Evolutionary conservation across 2,113 vertebrate species (phyloP).

Genomic region (Trichomycterus rosablanca): DNA sequence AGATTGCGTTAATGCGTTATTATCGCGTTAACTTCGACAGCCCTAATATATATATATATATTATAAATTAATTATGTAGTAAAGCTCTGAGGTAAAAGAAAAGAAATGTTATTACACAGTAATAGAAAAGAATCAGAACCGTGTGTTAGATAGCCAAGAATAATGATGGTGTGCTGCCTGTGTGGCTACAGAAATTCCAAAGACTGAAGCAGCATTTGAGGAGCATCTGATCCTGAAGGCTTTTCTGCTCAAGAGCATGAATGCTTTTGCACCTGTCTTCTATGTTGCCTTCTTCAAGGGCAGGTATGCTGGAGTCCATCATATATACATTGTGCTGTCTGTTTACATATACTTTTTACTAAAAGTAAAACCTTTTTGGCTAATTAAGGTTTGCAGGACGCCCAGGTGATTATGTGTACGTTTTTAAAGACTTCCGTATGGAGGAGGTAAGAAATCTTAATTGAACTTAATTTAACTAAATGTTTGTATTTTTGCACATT

Average conservation of each 20-base stretch:
- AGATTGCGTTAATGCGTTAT: no score
- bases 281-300: constrained; percentile 99
- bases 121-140: no score
- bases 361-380: not conserved
- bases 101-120: no score
- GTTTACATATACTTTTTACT: no score
- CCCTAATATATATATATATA: no score
- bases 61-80: no score
- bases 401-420: constrained; percentile 86
- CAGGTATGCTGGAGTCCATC: constrained; percentile 68
- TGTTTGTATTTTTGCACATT: not conserved
- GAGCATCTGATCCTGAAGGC: constrained; percentile 91
- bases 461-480: no score
- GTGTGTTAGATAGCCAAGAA: no score
- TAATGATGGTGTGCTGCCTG: constrained; percentile 3
- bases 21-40: no score
- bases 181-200: constrained; percentile 80
- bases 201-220: constrained; percentile 89
- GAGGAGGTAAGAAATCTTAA: constrained; percentile 75
- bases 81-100: no score
- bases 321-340: not conserved
- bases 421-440: constrained; percentile 89
- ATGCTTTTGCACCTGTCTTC: constrained; percentile 94
- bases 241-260: constrained; percentile 95
- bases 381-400: constrained; percentile 82